Conservation (phyloP, 2,113 vertebrate species). For the Serinus canaria region DNA sequence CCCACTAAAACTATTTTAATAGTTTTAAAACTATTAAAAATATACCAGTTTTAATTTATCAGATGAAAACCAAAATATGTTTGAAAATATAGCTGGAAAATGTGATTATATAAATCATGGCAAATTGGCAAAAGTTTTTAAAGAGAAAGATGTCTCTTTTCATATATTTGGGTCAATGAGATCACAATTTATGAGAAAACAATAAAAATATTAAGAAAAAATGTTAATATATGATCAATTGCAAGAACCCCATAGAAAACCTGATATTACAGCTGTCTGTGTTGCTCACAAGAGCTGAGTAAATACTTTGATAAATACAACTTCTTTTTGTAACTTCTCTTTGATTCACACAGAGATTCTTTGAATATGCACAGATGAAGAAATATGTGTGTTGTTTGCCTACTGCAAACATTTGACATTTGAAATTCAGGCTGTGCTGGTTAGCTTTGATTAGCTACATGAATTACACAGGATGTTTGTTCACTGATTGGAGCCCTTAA, state of each 20-base stretch:
- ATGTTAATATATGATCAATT: background rate
- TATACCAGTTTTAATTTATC: background rate
- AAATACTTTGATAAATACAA: background rate
- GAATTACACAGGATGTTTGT: constrained; percentile 62
- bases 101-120: background rate
- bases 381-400: constrained; percentile 40
- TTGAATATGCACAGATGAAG: constrained; percentile 35
- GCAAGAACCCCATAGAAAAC: fast-evolving
- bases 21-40: background rate
- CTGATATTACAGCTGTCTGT: background rate
- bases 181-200: background rate
- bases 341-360: background rate
- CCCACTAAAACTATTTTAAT: no score
- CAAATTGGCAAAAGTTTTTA: background rate
- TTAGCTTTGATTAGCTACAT: constrained; percentile 59
- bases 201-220: background rate
- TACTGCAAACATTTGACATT: constrained; percentile 59
- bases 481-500: constrained; percentile 57
- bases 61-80: background rate
- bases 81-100: background rate
- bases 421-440: constrained; percentile 46
- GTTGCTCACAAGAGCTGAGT: background rate
- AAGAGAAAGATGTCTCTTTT: background rate
- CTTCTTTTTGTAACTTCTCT: background rate
- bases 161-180: background rate